These are phyloP conservation scores for Cladopsammia gracilis DNA, from an alignment of 64 coral and sea anemone species.

Conservation along the genomic window DNA sequence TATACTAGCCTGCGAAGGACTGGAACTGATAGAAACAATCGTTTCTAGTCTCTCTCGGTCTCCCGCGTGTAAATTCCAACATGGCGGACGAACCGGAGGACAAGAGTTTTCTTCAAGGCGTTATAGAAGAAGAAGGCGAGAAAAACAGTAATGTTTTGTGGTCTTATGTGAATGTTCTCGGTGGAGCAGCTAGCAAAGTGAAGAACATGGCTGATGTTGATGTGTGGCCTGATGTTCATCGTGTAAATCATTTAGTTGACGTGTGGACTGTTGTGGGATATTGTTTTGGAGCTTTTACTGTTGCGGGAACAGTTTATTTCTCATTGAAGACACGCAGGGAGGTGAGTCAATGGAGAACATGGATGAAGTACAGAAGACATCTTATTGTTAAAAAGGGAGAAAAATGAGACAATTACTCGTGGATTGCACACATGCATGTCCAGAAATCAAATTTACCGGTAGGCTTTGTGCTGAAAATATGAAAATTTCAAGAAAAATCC, in stretches of 20 bases:
- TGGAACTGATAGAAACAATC: not conserved
- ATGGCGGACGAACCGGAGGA: conserved; percentile 68
- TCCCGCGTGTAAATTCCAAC: conserved; percentile 1
- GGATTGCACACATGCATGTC: no score
- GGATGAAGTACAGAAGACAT: conserved; percentile 42
- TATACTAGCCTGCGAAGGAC: no score
- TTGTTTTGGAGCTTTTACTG: conserved; percentile 45
- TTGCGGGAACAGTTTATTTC: conserved; percentile 63
- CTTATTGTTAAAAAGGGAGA: not conserved
- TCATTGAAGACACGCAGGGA: conserved; percentile 63
- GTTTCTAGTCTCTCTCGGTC: not conserved
- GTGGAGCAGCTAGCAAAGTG: conserved; percentile 44
- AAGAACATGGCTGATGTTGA: conserved; percentile 57
- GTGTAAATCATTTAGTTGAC: conserved; percentile 64
- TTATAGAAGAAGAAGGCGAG: conserved; percentile 46
- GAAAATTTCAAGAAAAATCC: no score
- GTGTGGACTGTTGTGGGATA: conserved; percentile 78
- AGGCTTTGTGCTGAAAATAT: no score
- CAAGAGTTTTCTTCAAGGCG: conserved; percentile 26
- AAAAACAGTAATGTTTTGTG: conserved; percentile 43
- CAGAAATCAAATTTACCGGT: no score
- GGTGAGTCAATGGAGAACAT: conserved; percentile 73
- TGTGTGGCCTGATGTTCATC: conserved; percentile 86
- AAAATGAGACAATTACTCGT: no score
- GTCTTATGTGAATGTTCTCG: conserved; percentile 43